Conservation (phyloP, 1,140 invertebrate species). For the Papilio aristodemus region DNA sequence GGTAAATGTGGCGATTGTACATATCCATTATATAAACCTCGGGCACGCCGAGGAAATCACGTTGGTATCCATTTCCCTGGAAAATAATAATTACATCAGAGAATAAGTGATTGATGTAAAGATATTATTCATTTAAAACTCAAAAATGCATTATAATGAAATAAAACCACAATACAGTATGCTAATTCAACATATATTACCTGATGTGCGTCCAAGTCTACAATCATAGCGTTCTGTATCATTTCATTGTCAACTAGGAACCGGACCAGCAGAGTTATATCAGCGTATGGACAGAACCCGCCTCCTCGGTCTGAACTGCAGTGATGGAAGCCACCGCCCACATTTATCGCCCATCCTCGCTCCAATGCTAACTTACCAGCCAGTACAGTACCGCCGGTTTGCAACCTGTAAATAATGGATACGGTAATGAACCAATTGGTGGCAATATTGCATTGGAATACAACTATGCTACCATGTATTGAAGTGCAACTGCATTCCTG, state of each 20-base stretch:
- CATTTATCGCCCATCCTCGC: slow-evolving; percentile 92
- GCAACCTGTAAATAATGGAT: slow-evolving; percentile 79
- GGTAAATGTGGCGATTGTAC: slow-evolving; percentile 92
- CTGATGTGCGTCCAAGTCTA: slow-evolving; percentile 93
- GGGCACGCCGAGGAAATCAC: slow-evolving; percentile 86
- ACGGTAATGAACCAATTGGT: too few species aligned
- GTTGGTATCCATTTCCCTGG: slow-evolving; percentile 93
- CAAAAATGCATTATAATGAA: too few species aligned
- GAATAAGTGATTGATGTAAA: too few species aligned
- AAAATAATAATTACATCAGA: slow-evolving; percentile 38
- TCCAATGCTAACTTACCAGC: slow-evolving; percentile 90
- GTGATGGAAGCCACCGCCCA: slow-evolving; percentile 95
- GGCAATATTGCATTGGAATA: too few species aligned
- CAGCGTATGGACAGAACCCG: slow-evolving; percentile 94
- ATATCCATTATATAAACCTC: slow-evolving; percentile 93
- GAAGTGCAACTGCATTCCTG: too few species aligned
- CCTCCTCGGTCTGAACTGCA: slow-evolving; percentile 87
- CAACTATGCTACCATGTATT: too few species aligned
- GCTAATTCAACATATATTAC: too few species aligned
- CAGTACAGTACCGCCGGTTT: slow-evolving; percentile 91
- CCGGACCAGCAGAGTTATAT: slow-evolving; percentile 89
- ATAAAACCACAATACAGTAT: too few species aligned
- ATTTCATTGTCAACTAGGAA: slow-evolving; percentile 82
- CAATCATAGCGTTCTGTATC: slow-evolving; percentile 89
- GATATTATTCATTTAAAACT: too few species aligned